phyloP scores from a whole-genome alignment of 2,888 invertebrate species.

The Drosophila fungiperda region DNA sequence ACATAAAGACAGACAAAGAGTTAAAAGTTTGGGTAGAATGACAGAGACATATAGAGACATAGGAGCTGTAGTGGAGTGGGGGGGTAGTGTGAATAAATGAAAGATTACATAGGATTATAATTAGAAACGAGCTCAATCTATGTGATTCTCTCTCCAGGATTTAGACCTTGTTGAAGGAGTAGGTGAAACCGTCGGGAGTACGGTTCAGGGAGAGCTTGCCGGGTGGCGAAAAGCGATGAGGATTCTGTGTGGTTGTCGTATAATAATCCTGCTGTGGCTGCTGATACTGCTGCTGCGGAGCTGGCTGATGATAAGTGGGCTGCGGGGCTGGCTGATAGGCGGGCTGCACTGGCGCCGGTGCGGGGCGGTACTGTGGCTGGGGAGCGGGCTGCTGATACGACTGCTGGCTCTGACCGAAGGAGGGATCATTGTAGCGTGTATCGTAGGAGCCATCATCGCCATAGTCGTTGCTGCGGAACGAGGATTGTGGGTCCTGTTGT shows the following conservation, averaged over 20 bases:
- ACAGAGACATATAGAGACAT: slow-evolving; percentile 18
- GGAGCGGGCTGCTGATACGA: slow-evolving; percentile 84
- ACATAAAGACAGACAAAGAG: slow-evolving; percentile 17
- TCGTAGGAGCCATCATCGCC: slow-evolving; percentile 85
- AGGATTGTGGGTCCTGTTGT: slow-evolving; percentile 81
- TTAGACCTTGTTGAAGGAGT: slow-evolving; percentile 91
- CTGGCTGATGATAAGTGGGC: slow-evolving; percentile 86
- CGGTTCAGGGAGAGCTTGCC: slow-evolving; percentile 94
- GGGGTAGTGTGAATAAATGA: slow-evolving; percentile 31
- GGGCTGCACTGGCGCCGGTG: slow-evolving; percentile 74
- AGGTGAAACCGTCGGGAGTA: slow-evolving; percentile 95
- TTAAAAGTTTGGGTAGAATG: slow-evolving; percentile 22
- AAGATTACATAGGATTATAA: slow-evolving; percentile 54
- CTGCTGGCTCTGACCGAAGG: slow-evolving; percentile 81
- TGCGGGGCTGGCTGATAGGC: slow-evolving; percentile 84
- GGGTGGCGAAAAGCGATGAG: slow-evolving; percentile 92
- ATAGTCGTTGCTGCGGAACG: slow-evolving; percentile 81
- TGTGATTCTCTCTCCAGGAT: slow-evolving; percentile 66
- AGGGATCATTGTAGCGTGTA: slow-evolving; percentile 84
- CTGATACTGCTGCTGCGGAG: slow-evolving; percentile 85
- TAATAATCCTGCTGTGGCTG: slow-evolving; percentile 83
- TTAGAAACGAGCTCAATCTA: slow-evolving; percentile 74
- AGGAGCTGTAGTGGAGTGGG: slow-evolving; percentile 21
- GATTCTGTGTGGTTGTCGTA: slow-evolving; percentile 88
- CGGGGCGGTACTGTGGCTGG: slow-evolving; percentile 82